Conservation (phyloP, 2,888 invertebrate species). For the Notodonta ziczac region DNA sequence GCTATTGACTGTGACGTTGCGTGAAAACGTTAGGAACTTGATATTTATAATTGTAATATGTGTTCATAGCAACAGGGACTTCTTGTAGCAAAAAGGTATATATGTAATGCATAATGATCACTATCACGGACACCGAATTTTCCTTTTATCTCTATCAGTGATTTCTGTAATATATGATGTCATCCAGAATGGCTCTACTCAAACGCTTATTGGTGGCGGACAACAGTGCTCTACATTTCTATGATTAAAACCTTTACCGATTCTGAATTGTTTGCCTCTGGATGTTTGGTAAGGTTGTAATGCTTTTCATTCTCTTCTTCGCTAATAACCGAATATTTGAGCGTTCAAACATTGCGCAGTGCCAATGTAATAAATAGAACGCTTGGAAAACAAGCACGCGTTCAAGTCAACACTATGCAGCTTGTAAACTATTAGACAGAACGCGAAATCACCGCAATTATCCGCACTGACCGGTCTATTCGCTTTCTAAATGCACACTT, state of each 20-base stretch:
- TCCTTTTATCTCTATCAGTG: too few species aligned
- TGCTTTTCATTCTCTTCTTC: background rate
- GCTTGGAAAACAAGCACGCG: conserved; percentile 5
- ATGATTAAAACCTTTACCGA: background rate
- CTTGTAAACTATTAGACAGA: conserved; percentile 12
- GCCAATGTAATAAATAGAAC: conserved; percentile 9
- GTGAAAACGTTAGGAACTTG: background rate
- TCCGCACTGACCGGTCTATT: conserved; percentile 38
- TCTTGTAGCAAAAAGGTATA: too few species aligned
- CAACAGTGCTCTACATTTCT: background rate
- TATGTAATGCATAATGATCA: too few species aligned
- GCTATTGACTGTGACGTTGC: conserved; percentile 11
- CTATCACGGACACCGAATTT: too few species aligned
- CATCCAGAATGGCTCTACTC: too few species aligned
- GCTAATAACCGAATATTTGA: conserved; percentile 3
- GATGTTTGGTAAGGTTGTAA: background rate
- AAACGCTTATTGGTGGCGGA: background rate
- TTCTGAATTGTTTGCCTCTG: background rate
- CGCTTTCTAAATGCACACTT: conserved; percentile 43
- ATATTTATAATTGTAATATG: background rate
- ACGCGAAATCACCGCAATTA: conserved; percentile 41
- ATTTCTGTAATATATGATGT: too few species aligned
- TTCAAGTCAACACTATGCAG: conserved; percentile 5
- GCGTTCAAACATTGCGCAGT: background rate
- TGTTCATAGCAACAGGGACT: too few species aligned